Conservation (phyloP, 2,797 vertebrate species). For the Oophaga sylvatica region DNA sequence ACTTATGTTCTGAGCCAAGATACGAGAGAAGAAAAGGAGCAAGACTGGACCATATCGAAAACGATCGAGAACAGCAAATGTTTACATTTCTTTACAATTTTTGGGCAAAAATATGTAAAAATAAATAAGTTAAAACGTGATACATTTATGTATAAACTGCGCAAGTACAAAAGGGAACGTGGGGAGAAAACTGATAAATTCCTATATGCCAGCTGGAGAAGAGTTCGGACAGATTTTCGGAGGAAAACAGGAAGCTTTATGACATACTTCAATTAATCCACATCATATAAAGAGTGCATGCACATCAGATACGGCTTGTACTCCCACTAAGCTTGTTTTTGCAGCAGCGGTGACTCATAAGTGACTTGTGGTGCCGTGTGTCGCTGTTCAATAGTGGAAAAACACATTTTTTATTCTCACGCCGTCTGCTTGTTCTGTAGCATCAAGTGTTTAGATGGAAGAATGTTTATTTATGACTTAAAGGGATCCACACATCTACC, state of each 20-base stretch:
- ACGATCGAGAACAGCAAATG: too few relatives aligned
- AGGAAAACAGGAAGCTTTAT: constrained; percentile 56
- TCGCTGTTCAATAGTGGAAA: background rate
- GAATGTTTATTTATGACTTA: background rate
- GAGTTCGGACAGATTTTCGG: constrained; percentile 54
- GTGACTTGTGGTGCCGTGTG: constrained; percentile 15
- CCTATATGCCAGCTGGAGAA: constrained; percentile 50
- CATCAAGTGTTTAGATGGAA: background rate
- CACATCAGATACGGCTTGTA: constrained; percentile 38
- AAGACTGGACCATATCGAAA: background rate
- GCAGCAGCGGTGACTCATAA: constrained; percentile 52
- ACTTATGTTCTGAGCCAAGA: background rate
- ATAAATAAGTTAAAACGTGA: background rate
- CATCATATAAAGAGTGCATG: constrained; percentile 49
- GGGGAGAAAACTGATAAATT: constrained; percentile 12
- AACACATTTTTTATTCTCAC: constrained; percentile 4
- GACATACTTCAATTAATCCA: constrained; percentile 55
- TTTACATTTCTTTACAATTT: too few relatives aligned
- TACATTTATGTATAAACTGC: background rate
- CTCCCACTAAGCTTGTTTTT: constrained; percentile 58
- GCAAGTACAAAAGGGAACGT: background rate
- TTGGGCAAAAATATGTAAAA: background rate
- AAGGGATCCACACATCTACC: background rate
- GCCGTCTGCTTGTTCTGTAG: constrained; percentile 4
- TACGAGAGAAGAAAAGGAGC: background rate